Conservation (phyloP, 2,888 invertebrate genomes). For the Dicranocentrus wangi region DNA sequence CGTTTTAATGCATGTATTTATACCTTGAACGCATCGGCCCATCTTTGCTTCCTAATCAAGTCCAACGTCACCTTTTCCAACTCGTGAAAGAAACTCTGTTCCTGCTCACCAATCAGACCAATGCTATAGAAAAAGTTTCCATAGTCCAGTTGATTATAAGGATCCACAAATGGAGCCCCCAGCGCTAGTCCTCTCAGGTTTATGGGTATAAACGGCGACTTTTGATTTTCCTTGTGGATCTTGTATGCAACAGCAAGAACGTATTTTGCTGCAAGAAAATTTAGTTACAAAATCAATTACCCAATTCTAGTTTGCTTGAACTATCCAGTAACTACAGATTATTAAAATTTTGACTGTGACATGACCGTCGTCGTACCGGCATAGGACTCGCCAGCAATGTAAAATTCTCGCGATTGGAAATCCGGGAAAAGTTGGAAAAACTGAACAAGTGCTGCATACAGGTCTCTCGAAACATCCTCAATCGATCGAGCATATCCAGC, state of each 20-base stretch:
- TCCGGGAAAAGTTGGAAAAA: constrained; percentile 89
- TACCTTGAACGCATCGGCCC: constrained; percentile 69
- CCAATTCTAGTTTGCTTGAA: background rate
- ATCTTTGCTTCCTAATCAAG: constrained; percentile 65
- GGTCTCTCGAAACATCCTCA: constrained; percentile 85
- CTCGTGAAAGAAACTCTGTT: constrained; percentile 78
- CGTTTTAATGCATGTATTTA: background rate
- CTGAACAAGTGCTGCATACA: constrained; percentile 85
- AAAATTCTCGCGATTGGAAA: constrained; percentile 84
- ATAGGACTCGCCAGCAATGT: constrained; percentile 91
- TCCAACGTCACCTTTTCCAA: constrained; percentile 77
- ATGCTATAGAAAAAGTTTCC: constrained; percentile 75
- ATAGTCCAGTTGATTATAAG: constrained; percentile 74
- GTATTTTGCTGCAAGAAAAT: constrained; percentile 58
- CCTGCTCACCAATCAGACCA: constrained; percentile 73
- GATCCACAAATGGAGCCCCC: constrained; percentile 73
- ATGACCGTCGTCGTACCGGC: constrained; percentile 81
- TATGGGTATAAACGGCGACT: constrained; percentile 79
- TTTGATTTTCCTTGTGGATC: constrained; percentile 69
- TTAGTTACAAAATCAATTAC: background rate
- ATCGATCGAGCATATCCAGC: constrained; percentile 87
- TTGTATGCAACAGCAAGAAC: constrained; percentile 60
- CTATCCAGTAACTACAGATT: background rate
- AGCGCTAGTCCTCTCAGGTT: constrained; percentile 77
- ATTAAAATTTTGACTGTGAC: constrained; percentile 75